Percentiles rank a stretch among this genome's conserved stretches.
Evolutionary conservation across 2,888 invertebrate species (phyloP).

Genomic region (Phengaris arion): DNA sequence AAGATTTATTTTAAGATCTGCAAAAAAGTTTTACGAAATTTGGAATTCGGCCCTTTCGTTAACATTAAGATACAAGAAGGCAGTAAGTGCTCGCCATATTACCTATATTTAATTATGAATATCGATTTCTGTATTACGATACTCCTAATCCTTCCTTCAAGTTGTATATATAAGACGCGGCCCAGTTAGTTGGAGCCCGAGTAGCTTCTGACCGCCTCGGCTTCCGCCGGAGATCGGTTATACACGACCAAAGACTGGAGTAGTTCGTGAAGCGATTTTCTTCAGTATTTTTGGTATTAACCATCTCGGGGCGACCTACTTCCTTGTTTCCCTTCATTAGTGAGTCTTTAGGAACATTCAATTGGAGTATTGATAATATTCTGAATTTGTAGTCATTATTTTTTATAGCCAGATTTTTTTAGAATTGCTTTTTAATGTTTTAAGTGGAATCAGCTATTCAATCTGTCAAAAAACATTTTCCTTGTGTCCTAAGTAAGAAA

Average conservation of each 20-base stretch:
- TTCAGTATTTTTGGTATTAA: slow-evolving; percentile 75
- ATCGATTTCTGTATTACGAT: slow-evolving; percentile 67
- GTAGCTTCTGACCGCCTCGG: slow-evolving; percentile 72
- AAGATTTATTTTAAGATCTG: too few relatives aligned
- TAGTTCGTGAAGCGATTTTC: slow-evolving; percentile 79
- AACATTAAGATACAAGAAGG: slow-evolving; percentile 45
- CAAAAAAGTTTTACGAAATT: neutral
- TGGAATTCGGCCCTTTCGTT: slow-evolving; percentile 34
- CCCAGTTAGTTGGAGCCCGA: slow-evolving; percentile 47
- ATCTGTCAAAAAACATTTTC: neutral
- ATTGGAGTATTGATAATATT: slow-evolving; percentile 28
- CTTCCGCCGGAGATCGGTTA: slow-evolving; percentile 69
- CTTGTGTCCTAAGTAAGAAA: neutral
- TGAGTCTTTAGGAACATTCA: slow-evolving; percentile 44
- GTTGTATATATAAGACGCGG: slow-evolving; percentile 64
- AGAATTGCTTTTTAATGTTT: neutral
- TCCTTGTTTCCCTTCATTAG: slow-evolving; percentile 47
- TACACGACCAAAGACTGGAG: slow-evolving; percentile 73
- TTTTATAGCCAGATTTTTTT: neutral
- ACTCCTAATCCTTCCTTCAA: slow-evolving; percentile 53
- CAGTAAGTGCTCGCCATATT: slow-evolving; percentile 66
- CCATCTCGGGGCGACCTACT: slow-evolving; percentile 63
- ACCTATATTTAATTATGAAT: slow-evolving; percentile 75
- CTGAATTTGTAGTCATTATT: neutral
- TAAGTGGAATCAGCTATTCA: neutral